These are phyloP conservation scores for Ceramica pisi DNA, from an alignment of 2,888 invertebrate species.

Conservation along the genomic window DNA sequence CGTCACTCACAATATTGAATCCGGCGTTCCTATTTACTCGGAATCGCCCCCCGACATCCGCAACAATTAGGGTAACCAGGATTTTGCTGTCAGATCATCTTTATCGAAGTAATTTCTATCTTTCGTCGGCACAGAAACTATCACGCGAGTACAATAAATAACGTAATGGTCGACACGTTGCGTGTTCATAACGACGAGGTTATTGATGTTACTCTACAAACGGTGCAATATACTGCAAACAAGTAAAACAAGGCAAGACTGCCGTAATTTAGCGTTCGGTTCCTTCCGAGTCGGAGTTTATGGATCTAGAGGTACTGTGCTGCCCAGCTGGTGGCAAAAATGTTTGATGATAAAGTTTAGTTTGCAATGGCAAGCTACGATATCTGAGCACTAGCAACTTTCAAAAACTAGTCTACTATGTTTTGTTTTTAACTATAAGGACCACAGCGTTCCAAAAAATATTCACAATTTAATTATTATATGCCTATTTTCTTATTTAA, in stretches of 20 bases:
- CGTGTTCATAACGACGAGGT: conserved; percentile 53
- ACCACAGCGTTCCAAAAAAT: no score
- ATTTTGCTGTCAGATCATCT: conserved; percentile 47
- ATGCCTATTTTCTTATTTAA: no score
- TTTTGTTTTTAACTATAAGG: neutral
- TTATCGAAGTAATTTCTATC: conserved; percentile 49
- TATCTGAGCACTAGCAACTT: neutral
- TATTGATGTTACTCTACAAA: conserved; percentile 58
- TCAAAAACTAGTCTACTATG: neutral
- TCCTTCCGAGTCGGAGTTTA: conserved; percentile 54
- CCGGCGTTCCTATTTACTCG: conserved; percentile 4
- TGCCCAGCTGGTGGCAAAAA: conserved; percentile 19
- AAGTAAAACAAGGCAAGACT: conserved; percentile 25
- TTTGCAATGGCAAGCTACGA: neutral
- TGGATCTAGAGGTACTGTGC: conserved; percentile 4
- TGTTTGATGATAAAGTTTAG: conserved; percentile 1
- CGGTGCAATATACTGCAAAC: conserved; percentile 44
- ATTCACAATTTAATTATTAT: no score
- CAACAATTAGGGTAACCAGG: conserved; percentile 53
- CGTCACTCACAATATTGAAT: conserved; percentile 10
- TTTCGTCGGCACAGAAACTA: conserved; percentile 49
- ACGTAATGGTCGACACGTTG: conserved; percentile 42
- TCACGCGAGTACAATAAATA: conserved; percentile 59
- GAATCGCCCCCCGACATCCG: conserved; percentile 36
- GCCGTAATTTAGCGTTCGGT: conserved; percentile 49